Percentiles rank a stretch among this genome's conserved stretches.
Conservation (phyloP, 2,113 vertebrate genomes). For the Empidonax traillii region DNA sequence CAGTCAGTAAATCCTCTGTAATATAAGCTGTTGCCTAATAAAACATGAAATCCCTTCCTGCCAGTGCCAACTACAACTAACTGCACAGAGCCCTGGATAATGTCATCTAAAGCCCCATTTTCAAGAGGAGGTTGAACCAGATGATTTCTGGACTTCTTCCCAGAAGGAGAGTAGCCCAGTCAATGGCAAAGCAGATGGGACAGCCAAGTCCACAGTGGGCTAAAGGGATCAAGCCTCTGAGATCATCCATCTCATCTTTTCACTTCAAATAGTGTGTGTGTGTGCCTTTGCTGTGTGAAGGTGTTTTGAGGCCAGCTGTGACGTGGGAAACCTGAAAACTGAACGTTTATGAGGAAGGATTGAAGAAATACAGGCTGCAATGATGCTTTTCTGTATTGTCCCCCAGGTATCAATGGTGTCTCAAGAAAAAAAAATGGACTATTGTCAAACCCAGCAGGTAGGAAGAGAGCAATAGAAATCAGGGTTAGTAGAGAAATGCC, state of each 20-base stretch:
- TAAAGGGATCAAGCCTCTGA: neutral
- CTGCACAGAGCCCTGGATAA: neutral
- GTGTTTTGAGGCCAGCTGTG: neutral
- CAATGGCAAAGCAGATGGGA: neutral
- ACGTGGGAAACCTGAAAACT: neutral
- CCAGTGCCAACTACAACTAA: neutral
- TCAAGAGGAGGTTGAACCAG: neutral
- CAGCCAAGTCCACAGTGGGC: neutral
- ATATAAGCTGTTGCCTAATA: neutral
- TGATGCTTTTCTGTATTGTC: neutral
- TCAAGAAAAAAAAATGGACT: neutral
- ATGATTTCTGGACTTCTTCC: neutral
- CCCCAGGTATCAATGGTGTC: neutral
- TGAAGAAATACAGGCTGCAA: neutral
- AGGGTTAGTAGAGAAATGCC: neutral
- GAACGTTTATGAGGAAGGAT: neutral
- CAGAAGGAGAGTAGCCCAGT: neutral
- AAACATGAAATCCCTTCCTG: neutral
- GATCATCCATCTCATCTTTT: neutral
- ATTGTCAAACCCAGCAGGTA: neutral
- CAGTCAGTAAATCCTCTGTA: conserved; percentile 9
- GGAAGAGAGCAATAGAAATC: neutral
- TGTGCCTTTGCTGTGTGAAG: neutral
- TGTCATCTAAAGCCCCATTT: neutral
- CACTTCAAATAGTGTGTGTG: neutral